Evolutionary conservation across 2,888 invertebrate species (phyloP), one percentile per base, ranked within the genome.

Genomic region (Dasypolia templi): DNA sequence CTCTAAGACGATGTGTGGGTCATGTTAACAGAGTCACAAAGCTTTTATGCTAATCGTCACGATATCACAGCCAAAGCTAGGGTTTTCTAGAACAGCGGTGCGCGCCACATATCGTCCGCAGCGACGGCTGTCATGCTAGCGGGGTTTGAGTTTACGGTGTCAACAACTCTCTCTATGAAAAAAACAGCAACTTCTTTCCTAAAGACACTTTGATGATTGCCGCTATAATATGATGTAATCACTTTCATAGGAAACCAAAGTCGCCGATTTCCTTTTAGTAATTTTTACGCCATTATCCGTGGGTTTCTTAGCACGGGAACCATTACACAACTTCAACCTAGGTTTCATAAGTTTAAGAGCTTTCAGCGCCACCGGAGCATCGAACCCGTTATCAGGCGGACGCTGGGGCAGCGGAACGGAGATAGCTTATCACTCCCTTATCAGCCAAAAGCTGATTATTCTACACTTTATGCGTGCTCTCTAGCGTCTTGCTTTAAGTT

Each of bases 371-470:
- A 70, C 44, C 67, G 53, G 85, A 86, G 89, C 90, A 88, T 90
- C 90, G 90, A 89, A 90, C 91, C 83, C 85, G 76, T 91, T 93
- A 94, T 94, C 94, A 82, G 86, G 83, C 83, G 92, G 89, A 91
- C 90, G 91, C 87, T 90, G 91, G 85, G 90, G 89, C 90, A 90
- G 91, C 93, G 92, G 94, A 93, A 94, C 89, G 89, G 85, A 85
- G 91, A 92, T 89, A 90, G 81, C 85, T 86, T 93, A 92, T 93
- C 92, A 82, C 64, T 77, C 78, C 83, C 72, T 87, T 89, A 89
- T 85, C 85, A 87, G 85, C 75, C 83, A 83, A 83, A 81, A 80
- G 79, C 77, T 63, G 83, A 71, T 69, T 77, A 78, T 73, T 78
- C 69, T 70, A 68, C 82, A 68, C 69, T 68, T 79, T 79, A 63